Conservation (phyloP, 1,140 invertebrate species). For the Stegodyphus mimosarum region DNA sequence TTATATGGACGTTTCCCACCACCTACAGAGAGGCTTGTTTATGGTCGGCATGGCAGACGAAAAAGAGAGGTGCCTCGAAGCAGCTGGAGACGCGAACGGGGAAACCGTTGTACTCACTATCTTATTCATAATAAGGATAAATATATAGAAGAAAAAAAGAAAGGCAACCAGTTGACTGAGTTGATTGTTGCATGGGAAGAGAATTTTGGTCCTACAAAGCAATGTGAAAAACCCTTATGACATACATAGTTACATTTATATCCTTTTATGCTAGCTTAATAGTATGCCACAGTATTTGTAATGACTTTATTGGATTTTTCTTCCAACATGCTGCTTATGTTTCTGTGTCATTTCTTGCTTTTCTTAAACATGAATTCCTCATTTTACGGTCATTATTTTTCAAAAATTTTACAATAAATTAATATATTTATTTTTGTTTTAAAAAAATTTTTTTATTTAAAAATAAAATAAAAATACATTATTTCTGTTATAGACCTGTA, state of each 20-base stretch:
- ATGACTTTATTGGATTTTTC: background rate
- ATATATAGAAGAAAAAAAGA: conserved; percentile 45
- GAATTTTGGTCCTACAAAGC: conserved; percentile 47
- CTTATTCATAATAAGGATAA: conserved; percentile 52
- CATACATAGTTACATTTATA: conserved; percentile 41
- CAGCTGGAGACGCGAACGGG: conserved; percentile 63
- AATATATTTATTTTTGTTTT: no score
- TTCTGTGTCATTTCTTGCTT: background rate
- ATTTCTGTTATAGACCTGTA: no score
- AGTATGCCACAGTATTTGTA: conserved; percentile 39
- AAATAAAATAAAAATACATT: no score
- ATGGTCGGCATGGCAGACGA: conserved; percentile 66
- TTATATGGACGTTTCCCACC: conserved; percentile 71
- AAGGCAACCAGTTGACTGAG: conserved; percentile 44
- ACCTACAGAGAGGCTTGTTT: conserved; percentile 66
- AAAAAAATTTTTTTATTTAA: no score
- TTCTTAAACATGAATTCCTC: no score
- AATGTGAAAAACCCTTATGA: conserved; percentile 60
- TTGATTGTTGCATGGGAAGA: conserved; percentile 58
- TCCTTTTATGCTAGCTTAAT: conserved; percentile 51
- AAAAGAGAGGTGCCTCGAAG: conserved; percentile 56
- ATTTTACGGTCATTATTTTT: no score
- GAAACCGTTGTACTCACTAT: conserved; percentile 54
- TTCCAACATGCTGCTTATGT: conserved; percentile 17
- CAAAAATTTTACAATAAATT: no score